A percentile compares a stretch with the other conserved stretches of the same genome.
These are phyloP conservation scores for Xylocopa sonorina DNA, from an alignment of 1,140 invertebrate genomes.

Conservation along the genomic window DNA sequence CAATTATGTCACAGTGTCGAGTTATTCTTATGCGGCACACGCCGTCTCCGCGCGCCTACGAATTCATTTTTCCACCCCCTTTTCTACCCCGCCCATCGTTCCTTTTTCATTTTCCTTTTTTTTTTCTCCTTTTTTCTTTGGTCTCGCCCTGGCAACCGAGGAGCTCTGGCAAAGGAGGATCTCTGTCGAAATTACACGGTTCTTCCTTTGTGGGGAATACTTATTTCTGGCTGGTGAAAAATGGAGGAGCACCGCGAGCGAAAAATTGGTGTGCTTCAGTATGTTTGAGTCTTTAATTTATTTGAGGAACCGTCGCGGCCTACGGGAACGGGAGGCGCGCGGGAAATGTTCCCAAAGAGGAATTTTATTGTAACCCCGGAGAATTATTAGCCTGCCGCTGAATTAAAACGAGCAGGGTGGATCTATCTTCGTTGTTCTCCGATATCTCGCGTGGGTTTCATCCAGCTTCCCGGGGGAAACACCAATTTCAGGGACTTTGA, in stretches of 20 bases:
- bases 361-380: no score
- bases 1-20: slow-evolving; percentile 31
- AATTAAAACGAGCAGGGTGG: no score
- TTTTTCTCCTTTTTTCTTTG: not conserved
- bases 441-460: not conserved
- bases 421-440: not conserved
- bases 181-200: not conserved
- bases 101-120: not conserved
- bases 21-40: slow-evolving; percentile 26
- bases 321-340: no score
- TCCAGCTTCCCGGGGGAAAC: not conserved
- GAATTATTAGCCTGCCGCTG: no score
- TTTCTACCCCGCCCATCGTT: not conserved
- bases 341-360: no score
- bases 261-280: not conserved
- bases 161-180: not conserved
- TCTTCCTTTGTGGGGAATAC: not conserved
- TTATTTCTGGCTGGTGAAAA: not conserved
- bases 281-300: not conserved
- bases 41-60: not conserved
- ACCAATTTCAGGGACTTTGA: not conserved
- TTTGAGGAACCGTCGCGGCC: no score
- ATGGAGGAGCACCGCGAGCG: not conserved
- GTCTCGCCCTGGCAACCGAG: not conserved
- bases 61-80: not conserved